Evolutionary conservation across 2,888 invertebrate species (phyloP).

Genomic region (Trissolcus brochymenae): DNA sequence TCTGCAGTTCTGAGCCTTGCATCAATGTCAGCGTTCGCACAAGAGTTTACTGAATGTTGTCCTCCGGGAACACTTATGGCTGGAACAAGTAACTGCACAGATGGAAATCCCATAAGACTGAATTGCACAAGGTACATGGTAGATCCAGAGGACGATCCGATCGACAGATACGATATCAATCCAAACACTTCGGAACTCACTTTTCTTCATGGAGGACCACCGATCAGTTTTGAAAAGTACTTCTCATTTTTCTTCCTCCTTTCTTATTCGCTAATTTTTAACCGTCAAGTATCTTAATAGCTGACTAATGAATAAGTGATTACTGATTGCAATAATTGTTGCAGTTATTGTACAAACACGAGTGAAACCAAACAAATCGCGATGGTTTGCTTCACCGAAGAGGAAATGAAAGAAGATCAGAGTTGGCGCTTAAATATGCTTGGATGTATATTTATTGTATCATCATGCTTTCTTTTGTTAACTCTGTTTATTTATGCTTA

Average conservation of each 20-base stretch:
- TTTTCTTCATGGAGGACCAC: neutral
- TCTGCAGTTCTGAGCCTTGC: neutral
- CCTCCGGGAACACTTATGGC: neutral
- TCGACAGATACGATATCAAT: neutral
- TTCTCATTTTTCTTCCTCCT: neutral
- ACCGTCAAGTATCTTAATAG: neutral
- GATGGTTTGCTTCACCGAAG: conserved; percentile 23
- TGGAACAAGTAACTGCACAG: neutral
- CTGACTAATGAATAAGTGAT: neutral
- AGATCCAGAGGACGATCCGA: neutral
- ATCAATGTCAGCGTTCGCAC: neutral
- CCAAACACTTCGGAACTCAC: neutral
- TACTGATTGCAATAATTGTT: neutral
- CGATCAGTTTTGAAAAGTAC: conserved; percentile 2
- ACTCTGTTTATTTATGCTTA: conserved; percentile 81
- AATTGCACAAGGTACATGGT: neutral
- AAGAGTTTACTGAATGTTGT: conserved; percentile 11
- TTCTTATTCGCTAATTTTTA: neutral
- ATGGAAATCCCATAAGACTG: conserved; percentile 8
- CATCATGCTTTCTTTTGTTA: conserved; percentile 79
- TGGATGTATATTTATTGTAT: conserved; percentile 74
- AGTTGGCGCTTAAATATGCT: conserved; percentile 61
- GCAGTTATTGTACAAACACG: conserved; percentile 25
- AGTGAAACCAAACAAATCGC: conserved; percentile 4
- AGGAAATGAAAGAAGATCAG: conserved; percentile 1